Evolutionary conservation across 2,797 vertebrate species (phyloP), one percentile per base, ranked within the genome.

Genomic region (Columba guinea): DNA sequence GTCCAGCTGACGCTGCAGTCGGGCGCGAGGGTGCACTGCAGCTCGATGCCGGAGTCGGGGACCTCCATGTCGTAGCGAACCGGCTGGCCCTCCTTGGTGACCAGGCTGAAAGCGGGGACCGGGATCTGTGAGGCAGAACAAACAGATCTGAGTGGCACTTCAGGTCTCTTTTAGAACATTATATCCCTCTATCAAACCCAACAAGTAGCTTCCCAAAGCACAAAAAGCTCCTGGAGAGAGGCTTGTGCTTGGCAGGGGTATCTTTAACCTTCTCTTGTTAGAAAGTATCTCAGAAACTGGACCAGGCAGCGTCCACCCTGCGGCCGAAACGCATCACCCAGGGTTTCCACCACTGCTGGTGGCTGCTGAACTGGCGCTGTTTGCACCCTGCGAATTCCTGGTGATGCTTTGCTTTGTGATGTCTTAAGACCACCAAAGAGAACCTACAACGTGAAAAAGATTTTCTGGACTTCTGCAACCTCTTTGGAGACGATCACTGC

Each of bases 81-180:
- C 0, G 98, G 98, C 77, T 98, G 98, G 44, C 99, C 99, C 4
- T 98, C 98, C 84, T 98, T 98, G 11, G 98, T 98, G 89, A 99
- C 98, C 97, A 99, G 97, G 67, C 99, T 99, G 97, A 99, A 99
- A n/a, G 98, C 98, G 22, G 98, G 95, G 82, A 98, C 98, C 2
- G 99, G 99, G 92, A 99, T 99, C 99, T 99, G 96, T 10, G 77
- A 63, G 35, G 95, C 68, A 91, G 56, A 91, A 30, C 65, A 95
- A 53, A 95, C 14, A 60, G 35, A 74, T 7, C 22, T 64, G 41
- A 88, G 44, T 4, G 89, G 44, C 90, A 28, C 44, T 7, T 30
- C 12, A 8, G 44, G 37, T 1, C 48, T 65, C 48, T 30, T 21
- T 11, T 58, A 59, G n/a, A 46, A 26, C 34, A 21, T 3, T 39